phyloP scores from a whole-genome alignment of 2,888 invertebrate genomes.

The Caenorhabditis zanzibari region DNA sequence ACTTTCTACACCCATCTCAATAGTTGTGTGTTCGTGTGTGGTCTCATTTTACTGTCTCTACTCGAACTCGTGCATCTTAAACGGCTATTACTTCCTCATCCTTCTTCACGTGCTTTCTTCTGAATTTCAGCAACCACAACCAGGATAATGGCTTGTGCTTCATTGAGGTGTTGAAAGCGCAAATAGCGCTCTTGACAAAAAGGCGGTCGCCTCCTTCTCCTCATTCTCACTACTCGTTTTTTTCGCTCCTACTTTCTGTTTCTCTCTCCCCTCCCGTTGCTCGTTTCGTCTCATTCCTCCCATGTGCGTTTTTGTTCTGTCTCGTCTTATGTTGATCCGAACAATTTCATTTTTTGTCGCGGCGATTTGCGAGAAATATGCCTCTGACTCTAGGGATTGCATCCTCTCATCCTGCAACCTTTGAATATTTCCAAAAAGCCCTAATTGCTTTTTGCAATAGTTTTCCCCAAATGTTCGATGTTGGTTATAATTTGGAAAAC shows the following conservation, averaged over 20 bases:
- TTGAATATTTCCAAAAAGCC: not conserved
- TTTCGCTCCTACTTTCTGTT: slow-evolving; percentile 36
- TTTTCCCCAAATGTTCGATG: not conserved
- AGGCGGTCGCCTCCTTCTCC: slow-evolving; percentile 51
- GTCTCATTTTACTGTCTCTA: slow-evolving; percentile 31
- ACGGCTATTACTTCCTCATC: slow-evolving; percentile 5
- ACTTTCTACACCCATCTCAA: slow-evolving; percentile 47
- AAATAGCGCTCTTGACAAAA: slow-evolving; percentile 64
- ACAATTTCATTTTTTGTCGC: slow-evolving; percentile 58
- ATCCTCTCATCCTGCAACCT: slow-evolving; percentile 9
- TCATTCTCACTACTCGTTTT: slow-evolving; percentile 32
- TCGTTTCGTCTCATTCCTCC: slow-evolving; percentile 46
- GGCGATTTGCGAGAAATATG: slow-evolving; percentile 61
- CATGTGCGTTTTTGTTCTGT: slow-evolving; percentile 62
- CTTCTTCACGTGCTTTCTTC: slow-evolving; percentile 14
- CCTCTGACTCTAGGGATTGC: slow-evolving; percentile 46
- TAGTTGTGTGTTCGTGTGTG: slow-evolving; percentile 39
- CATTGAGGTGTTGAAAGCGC: slow-evolving; percentile 66
- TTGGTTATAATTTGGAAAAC: slow-evolving; percentile 5
- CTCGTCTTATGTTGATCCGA: slow-evolving; percentile 55
- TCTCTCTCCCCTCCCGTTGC: slow-evolving; percentile 42
- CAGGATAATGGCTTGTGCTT: slow-evolving; percentile 54
- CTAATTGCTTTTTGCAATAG: not conserved
- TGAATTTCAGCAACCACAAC: slow-evolving; percentile 42
- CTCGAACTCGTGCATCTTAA: slow-evolving; percentile 13